Conservation (phyloP, 2,888 invertebrate genomes). For the Athrips mouffetella region DNA sequence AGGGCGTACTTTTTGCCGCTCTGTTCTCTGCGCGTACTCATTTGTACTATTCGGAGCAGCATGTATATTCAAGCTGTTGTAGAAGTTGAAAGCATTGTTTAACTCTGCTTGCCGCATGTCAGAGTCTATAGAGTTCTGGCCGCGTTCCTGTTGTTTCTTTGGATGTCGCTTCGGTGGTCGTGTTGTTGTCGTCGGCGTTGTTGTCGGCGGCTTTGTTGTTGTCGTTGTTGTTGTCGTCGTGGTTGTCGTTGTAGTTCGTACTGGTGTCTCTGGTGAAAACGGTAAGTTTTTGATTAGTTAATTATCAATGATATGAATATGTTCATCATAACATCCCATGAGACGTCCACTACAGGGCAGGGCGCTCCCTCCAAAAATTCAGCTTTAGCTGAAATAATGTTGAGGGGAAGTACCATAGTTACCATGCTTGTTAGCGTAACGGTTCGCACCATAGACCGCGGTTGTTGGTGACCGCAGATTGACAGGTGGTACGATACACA, state of each 20-base stretch:
- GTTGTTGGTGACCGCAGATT: too few species aligned
- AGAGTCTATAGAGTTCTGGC: slow-evolving; percentile 60
- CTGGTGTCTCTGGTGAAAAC: slow-evolving; percentile 66
- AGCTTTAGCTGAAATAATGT: too few species aligned
- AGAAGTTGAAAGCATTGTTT: slow-evolving; percentile 61
- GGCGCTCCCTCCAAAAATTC: too few species aligned
- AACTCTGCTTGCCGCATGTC: slow-evolving; percentile 56
- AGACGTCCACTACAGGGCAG: too few species aligned
- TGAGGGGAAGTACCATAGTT: too few species aligned
- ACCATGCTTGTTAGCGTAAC: too few species aligned
- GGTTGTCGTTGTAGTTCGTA: slow-evolving; percentile 61
- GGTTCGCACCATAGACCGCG: too few species aligned
- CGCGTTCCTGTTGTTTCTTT: slow-evolving; percentile 60
- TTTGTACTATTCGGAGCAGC: slow-evolving; percentile 53
- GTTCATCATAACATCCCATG: too few species aligned
- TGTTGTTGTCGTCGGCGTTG: slow-evolving; percentile 49
- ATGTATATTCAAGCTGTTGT: slow-evolving; percentile 47
- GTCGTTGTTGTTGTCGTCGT: slow-evolving; percentile 64
- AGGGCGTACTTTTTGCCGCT: slow-evolving; percentile 67
- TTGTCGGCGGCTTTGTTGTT: slow-evolving; percentile 59
- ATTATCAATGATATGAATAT: too few species aligned
- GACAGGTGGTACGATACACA: too few species aligned
- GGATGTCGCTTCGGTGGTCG: slow-evolving; percentile 59
- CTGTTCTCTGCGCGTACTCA: slow-evolving; percentile 62
- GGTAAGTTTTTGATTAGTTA: too few species aligned